Base-by-base conservation (phyloP, 2,113 vertebrate species). In the Meriones unguiculatus region DNA sequence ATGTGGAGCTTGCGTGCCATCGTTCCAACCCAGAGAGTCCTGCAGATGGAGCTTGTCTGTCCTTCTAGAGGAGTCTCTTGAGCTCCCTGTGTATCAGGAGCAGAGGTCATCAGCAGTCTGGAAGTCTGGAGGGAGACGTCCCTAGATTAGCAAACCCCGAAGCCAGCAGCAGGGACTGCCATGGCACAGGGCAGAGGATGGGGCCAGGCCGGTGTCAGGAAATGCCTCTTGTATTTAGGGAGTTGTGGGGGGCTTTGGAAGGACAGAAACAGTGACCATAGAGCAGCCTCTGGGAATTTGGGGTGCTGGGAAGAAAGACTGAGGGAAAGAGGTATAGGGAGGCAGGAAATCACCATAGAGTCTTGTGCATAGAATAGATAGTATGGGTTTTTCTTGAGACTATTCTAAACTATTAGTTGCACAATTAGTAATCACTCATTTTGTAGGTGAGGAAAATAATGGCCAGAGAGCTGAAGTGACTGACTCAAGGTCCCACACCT, bases 11-110 rank as follows among this genome's bases (percentile, higher is more conserved):
- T 9, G 17, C 30, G 30, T n/a, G 52, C 35, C 18, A 1, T 25
- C 25, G 46, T 3, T 12, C 18, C 18, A 0, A 59, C 54, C 52
- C 69, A 1, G 2, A 12, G 4, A 11, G 76, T 84, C 28, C 89
- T 62, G n/a, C 70, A 32, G 3, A 10, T 0, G 6, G 52, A 38
- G 14, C 62, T 38, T 20, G 4, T 50, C 11, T 13, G 72, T 82
- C 70, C 59, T 93, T 85, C 90, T 35, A n/a, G 95, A 94, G 54
- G 41, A 28, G 72, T 46, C 80, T n/a, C 9, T 9, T 9, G 9
- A 59, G 70, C 32, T 54, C 17, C 30, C 50, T 38, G 2, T 70
- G 32, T 17, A 22, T 75, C 38, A 59, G 84, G 64, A 80, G 22
- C 78, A 62, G 76, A 59, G 77, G 64, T 28, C 41, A 4, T 64